These are phyloP conservation scores for Carterocephalus palaemon DNA, from an alignment of 2,888 invertebrate genomes.

Conservation along the genomic window DNA sequence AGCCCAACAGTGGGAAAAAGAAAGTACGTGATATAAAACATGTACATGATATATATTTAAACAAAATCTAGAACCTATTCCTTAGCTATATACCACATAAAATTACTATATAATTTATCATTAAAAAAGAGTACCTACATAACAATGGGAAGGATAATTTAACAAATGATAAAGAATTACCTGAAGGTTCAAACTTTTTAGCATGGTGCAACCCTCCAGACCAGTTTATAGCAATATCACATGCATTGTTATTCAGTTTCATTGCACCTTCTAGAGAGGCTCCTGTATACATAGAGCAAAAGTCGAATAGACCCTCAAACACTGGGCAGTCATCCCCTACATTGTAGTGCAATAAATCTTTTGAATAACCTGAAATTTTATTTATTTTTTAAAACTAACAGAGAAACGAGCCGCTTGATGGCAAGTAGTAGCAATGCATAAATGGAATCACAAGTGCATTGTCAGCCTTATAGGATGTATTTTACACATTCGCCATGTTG, in stretches of 20 bases:
- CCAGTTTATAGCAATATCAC: conserved; percentile 99
- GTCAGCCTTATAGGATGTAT: too few relatives aligned
- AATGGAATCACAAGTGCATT: too few relatives aligned
- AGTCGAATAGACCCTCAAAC: conserved; percentile 98
- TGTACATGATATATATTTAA: too few relatives aligned
- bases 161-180: conserved; percentile 42
- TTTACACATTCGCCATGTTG: too few relatives aligned
- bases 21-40: too few relatives aligned
- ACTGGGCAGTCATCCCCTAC: conserved; percentile 99
- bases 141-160: too few relatives aligned
- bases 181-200: conserved; percentile 99
- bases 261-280: conserved; percentile 98
- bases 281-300: conserved; percentile 98
- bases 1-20: too few relatives aligned
- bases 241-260: conserved; percentile 95
- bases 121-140: too few relatives aligned
- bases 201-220: conserved; percentile 99
- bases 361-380: conserved; percentile 84
- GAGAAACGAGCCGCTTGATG: neutral
- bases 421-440: too few relatives aligned
- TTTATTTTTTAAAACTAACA: neutral
- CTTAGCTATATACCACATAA: too few relatives aligned
- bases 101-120: too few relatives aligned
- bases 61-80: too few relatives aligned
- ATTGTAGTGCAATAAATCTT: conserved; percentile 95